Evolutionary conservation across 2,888 invertebrate species (phyloP), one percentile per base, ranked within the genome.

Genomic region (Troglohyphantes excavatus): DNA sequence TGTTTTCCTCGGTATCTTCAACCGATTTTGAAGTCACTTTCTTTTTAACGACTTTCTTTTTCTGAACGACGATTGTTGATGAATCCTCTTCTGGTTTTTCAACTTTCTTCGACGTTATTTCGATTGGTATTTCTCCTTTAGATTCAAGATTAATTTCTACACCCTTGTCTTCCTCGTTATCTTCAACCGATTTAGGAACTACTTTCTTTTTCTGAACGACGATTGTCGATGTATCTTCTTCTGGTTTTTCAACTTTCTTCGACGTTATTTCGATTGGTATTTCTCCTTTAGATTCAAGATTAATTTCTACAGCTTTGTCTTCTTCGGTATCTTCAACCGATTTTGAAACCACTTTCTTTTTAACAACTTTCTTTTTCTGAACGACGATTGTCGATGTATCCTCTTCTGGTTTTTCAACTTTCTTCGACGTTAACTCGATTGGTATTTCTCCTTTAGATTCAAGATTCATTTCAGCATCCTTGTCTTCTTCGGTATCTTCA

Each of bases 171-270:
- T 76, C 59, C 23, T 89, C 70, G 6, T 63, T 72, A 43, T 72
- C 67, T 43, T 61, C 33, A 3, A 72, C 78, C 39, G 39, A 19
- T 21, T 79, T 72, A 7, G 33, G 1, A 1, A 63, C 33, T 2
- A 46, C 23, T 75, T 76, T 39, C 27, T 90, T 70, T 11, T 70
- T 79, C 7, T 21, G 27, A 21, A 39, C n/a, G 13, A 59, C 17
- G n/a, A 75, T 53, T 84, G 81, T 43, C 39, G 83, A 61, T n/a
- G 29, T n/a, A 29, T 33, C 29, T 13, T 63, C 21, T 17, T 65
- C 43, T 2, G 65, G 82, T 72, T 83, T 83, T 13, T 83, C 72
- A 13, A 72, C 26, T 23, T 72, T 82, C 39, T 70, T 59, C 1
- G 72, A 70, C 23, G 27, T 21, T 13, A 72, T 1, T 19, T 82